Base-by-base conservation (phyloP, 2,113 vertebrate genomes). In the Gracilinanus agilis region DNA sequence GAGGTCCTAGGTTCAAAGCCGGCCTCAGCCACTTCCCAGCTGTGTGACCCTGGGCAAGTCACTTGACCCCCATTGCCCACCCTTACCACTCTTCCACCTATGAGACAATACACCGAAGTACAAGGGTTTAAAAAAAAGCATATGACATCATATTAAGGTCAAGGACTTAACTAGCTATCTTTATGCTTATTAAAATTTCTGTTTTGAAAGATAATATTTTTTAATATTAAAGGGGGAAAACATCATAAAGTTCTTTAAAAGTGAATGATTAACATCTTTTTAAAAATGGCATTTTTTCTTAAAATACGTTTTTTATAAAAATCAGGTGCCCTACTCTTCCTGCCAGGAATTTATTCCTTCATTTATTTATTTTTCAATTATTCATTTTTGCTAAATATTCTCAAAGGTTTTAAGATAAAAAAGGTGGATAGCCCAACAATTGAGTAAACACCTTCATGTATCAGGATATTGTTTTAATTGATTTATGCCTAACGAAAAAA, bases 191-290 rank as follows among this genome's bases (percentile, higher is more conserved):
- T 95, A 55, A 19, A 3, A 54, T 95, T 96, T 92, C 5, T 90
- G 10, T 89, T 96, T 93, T 3, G 91, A 95, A 91, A 58, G 6
- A 93, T 94, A n/a, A n/a, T n/a, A n/a, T n/a, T n/a, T n/a, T n/a
- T n/a, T n/a, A n/a, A n/a, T n/a, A n/a, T 2, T 54, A 9, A 94
- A 83, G 56, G 44, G 55, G 58, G 53, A 49, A 2, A 91, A 0
- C 5, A 55, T 61, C 44, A 90, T 55, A 0, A 19, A 44, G 90
- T 54, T 95, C 49, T 5, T 89, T 3, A 92, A 94, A 67, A 53
- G 13, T 27, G 91, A 90, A 53, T 53, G 3, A 25, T 90, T 4
- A 91, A 3, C 25, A 56, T 53, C 34, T 2, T 90, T 91, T 55
- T n/a, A 91, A n/a, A n/a, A n/a, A 54, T 96, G 88, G 29, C 55